These are phyloP conservation scores for Cephus cinctus DNA, from an alignment of 1,140 invertebrate genomes.

Conservation along the genomic window DNA sequence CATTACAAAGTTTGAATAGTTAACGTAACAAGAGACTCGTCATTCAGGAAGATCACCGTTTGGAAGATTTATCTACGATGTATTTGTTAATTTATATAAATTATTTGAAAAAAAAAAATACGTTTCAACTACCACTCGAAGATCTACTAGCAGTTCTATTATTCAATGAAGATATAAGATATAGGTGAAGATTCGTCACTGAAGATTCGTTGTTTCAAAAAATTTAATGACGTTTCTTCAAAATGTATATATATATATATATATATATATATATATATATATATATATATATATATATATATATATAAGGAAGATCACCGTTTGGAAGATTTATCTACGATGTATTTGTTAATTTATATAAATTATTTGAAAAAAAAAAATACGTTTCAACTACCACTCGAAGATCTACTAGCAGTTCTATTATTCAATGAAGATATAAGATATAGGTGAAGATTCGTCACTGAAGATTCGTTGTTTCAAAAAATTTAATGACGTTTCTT, in stretches of 20 bases:
- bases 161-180: neutral
- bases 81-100: neutral
- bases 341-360: neutral
- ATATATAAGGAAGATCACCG: slow-evolving; percentile 11
- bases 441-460: slow-evolving; percentile 12
- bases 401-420: neutral
- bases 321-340: neutral
- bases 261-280: slow-evolving; percentile 1
- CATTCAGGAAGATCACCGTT: slow-evolving; percentile 10
- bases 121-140: neutral
- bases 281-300: slow-evolving; percentile 12
- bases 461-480: too few relatives aligned
- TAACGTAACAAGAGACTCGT: too few relatives aligned
- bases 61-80: neutral
- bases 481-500: too few relatives aligned
- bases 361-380: neutral
- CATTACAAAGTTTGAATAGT: too few relatives aligned
- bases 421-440: neutral
- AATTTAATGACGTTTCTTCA: too few relatives aligned
- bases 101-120: neutral
- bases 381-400: neutral
- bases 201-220: too few relatives aligned
- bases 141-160: neutral
- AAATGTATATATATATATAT: slow-evolving; percentile 5
- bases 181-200: slow-evolving; percentile 12